Evolutionary conservation across 2,797 vertebrate genomes (phyloP), one percentile per base, ranked within the genome.

Genomic region (Molossus molossus): DNA sequence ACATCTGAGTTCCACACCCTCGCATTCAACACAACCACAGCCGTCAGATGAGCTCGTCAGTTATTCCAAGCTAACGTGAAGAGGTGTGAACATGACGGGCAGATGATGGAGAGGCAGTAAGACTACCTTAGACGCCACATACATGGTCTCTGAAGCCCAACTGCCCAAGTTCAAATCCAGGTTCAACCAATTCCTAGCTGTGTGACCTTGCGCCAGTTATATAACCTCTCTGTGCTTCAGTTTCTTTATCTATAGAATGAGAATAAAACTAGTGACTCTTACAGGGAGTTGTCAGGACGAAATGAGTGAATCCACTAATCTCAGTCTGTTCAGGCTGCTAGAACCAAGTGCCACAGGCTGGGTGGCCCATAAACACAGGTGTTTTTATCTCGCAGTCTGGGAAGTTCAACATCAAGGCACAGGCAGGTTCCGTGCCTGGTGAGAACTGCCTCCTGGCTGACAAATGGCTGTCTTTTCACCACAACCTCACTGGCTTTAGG

Each of bases 1-100:
- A 15, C 88, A 95, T 77, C 90, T 91, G 83, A 94, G 37, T 90
- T 81, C 73, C 58, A 91, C 93, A 82, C 12, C 80, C 48, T 87
- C 2, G 0, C 81, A 87, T 95, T 91, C 77, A 87, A 96, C 95
- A 77, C 86, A 89, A 72, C 57, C 62, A 37, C 18, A 13, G n/a
- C 45, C 91, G 73, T 73, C 65, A 77, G 94, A 62, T 5, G 0
- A 90, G 23, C 55, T 76, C 76, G 92, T 91, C 70, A 72, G 53
- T 73, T 57, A 91, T 64, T 79, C 62, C 45, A 10, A 13, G 75
- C 55, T 21, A 23, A 64, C 55, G 9, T 1, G 25, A 25, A 76
- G 0, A 2, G 67, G 37, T 70, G 37, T 65, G 65, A 76, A 73
- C 17, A 67, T 5, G 29, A 55, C 70, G 64, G 75, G 57, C 33